Conservation (phyloP, 2,888 invertebrate species). For the Bruchidius siliquastri region DNA sequence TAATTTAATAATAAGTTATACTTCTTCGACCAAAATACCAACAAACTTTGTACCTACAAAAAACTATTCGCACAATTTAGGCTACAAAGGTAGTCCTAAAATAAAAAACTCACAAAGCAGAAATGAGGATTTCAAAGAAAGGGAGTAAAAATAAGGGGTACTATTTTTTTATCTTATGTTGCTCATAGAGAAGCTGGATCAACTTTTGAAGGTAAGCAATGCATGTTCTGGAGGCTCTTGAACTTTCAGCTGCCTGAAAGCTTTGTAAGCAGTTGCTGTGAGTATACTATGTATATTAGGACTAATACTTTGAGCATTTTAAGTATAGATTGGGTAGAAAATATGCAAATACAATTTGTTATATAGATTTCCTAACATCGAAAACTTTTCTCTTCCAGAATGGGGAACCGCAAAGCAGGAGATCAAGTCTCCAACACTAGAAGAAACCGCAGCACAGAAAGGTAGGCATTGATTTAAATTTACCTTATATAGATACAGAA, state of each 20-base stretch:
- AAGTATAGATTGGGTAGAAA: background rate
- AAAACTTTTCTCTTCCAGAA: conserved; percentile 35
- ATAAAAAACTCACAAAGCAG: no score
- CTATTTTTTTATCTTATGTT: no score
- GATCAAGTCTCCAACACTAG: conserved; percentile 28
- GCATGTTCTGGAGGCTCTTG: background rate
- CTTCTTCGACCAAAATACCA: no score
- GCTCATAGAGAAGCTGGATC: no score
- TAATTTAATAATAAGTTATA: no score
- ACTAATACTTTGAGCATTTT: background rate
- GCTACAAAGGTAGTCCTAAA: no score
- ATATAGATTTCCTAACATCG: background rate
- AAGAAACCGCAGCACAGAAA: conserved; percentile 39
- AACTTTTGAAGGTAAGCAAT: background rate
- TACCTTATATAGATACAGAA: conserved; percentile 6
- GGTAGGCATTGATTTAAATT: conserved; percentile 33
- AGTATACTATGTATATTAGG: background rate
- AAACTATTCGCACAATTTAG: no score
- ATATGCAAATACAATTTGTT: background rate
- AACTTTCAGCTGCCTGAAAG: background rate
- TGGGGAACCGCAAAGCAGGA: conserved; percentile 41
- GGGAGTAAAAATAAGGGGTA: no score
- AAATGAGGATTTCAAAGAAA: no score
- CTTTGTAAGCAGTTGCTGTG: background rate
- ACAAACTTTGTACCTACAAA: no score